phyloP scores from a whole-genome alignment of 2,888 invertebrate species.

The Drosophila multiciliata region DNA sequence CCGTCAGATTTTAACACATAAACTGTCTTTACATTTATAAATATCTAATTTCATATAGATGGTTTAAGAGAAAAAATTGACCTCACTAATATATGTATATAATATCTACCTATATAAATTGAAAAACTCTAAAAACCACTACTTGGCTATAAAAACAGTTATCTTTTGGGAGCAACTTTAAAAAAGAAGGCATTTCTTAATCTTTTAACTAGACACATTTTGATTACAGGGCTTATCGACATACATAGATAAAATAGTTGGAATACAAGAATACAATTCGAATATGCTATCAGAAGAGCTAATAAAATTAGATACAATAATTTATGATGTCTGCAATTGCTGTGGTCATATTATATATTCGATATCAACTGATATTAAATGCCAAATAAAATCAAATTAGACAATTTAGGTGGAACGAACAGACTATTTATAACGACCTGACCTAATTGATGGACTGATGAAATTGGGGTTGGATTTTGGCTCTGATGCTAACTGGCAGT shows the following conservation, averaged over 20 bases:
- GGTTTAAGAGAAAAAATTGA: not conserved
- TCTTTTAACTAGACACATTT: not conserved
- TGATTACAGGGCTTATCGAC: not conserved
- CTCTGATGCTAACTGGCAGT: not conserved
- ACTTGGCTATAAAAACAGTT: not conserved
- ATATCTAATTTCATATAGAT: not conserved
- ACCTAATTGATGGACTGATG: slow-evolving; percentile 49
- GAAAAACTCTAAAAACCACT: too few relatives aligned
- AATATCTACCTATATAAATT: too few relatives aligned
- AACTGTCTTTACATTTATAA: not conserved
- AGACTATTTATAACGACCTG: slow-evolving; percentile 11
- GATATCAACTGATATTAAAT: slow-evolving; percentile 24
- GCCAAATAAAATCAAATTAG: slow-evolving; percentile 51
- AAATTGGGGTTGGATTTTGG: not conserved
- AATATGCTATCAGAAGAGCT: not conserved
- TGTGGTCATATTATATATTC: not conserved
- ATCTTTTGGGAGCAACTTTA: not conserved
- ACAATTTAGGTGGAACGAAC: slow-evolving; percentile 39
- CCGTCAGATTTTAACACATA: not conserved
- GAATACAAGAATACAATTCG: not conserved
- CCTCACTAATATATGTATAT: too few relatives aligned
- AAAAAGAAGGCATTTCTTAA: not conserved
- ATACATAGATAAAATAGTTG: not conserved
- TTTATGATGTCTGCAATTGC: not conserved
- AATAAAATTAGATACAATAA: slow-evolving; percentile 1